phyloP scores from a whole-genome alignment of 2,113 vertebrate species.

The Pituophis catenifer region DNA sequence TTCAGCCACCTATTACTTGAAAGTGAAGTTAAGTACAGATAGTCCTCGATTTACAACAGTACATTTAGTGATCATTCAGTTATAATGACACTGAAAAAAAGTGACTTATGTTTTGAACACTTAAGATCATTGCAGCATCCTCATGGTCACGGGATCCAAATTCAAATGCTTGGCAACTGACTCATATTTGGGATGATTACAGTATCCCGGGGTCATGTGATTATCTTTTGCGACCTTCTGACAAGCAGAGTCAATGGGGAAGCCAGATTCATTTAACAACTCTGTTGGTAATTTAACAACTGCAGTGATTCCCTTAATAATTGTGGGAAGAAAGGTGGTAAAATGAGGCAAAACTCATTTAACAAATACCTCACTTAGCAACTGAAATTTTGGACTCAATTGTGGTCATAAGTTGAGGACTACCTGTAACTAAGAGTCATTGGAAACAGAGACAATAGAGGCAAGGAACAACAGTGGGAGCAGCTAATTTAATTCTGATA shows the following conservation, averaged over 20 bases:
- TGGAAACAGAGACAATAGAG: not conserved
- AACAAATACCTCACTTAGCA: not conserved
- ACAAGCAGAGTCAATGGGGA: not conserved
- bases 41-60: not conserved
- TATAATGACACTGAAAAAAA: not conserved
- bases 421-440: not conserved
- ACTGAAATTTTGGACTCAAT: not conserved
- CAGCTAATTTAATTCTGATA: not conserved
- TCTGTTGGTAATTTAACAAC: not conserved
- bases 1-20: not conserved
- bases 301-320: not conserved
- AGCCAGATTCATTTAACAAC: not conserved
- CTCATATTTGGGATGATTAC: not conserved
- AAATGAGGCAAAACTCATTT: not conserved
- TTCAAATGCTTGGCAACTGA: not conserved
- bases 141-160: not conserved
- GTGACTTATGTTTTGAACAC: not conserved
- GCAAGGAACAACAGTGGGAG: not conserved
- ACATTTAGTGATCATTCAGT: not conserved
- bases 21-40: not conserved
- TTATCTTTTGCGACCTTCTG: not conserved
- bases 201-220: not conserved
- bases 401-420: not conserved
- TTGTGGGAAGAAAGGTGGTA: not conserved
- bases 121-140: not conserved